Evolutionary conservation across 2,888 invertebrate genomes (phyloP), one percentile per base, ranked within the genome.

Genomic region (Imbricaverruca yamaguchii): DNA sequence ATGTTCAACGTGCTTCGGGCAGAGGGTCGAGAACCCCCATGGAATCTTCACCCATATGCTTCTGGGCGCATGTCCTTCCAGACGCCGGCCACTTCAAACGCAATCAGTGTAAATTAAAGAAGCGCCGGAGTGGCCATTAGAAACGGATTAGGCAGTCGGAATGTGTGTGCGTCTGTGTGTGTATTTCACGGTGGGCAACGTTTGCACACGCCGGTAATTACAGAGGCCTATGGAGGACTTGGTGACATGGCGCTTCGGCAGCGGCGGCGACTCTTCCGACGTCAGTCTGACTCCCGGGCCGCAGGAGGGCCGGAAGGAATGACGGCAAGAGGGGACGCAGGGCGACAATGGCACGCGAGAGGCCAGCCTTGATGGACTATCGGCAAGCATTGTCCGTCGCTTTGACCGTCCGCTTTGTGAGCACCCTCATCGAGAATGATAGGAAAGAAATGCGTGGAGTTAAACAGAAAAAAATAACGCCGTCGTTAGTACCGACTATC

Each of bases 191-290:
- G 67, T 21, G 67, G n/a, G 67, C 67, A 67, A 25, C 25, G 67
- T 67, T 67, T 67, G 67, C 25, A 67, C 67, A 67, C 67, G 39
- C 67, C 25, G 67, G 11, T 67, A 67, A 67, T 67, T 67, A 67
- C 67, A 25, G 8, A 21, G 67, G 23, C 23, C 25, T 67, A 23
- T 23, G 25, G n/a, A 25, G 11, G 8, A 23, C 12, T 23, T 25
- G 67, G 10, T 25, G 9, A 25, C 11, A 12, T 25, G 67, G 25
- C 25, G 23, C 6, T 67, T 67, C 67, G 21, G 12, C 67, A 12
- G 67, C 21, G 67, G 67, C 21, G 67, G 9, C 25, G 67, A 12
- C 65, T 21, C 8, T 25, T 12, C 12, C 23, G 21, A 25, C 23
- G 23, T 1, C 1, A 12, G 67, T 25, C 25, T 0, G 11, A 1